Evolutionary conservation across 2,888 invertebrate genomes (phyloP), one percentile per base, ranked within the genome.

Genomic region (Enchytraeus crypticus): DNA sequence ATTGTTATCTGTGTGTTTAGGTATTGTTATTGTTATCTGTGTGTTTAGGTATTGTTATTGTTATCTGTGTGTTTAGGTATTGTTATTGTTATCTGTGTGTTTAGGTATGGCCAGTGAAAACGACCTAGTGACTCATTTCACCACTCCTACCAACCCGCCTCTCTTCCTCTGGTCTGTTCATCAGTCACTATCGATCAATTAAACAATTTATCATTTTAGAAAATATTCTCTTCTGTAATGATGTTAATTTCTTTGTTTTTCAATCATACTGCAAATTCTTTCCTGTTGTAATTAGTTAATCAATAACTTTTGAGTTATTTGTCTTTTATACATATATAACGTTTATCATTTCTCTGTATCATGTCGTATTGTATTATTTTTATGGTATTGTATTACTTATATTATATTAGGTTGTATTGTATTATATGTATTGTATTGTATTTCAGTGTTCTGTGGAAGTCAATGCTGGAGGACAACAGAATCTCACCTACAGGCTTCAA

Each of bases 401-500:
- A 27, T 57, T 45, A 11, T 32, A 21, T 33, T 51, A 43, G 33
- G 18, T 11, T 21, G 11, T 23, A 21, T 27, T 51, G 32, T 21
- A 32, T 34, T 21, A 45, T 5, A 23, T 56, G 32, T 14, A 30
- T 59, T 32, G 45, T 43, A 46, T 43, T 60, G 5, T 29, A 18
- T 29, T 56, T 8, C 38, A 78, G 78, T 75, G 83, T 96, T 30
- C 81, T 96, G 2, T 96, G 92, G 88, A 95, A 95, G 80, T 92
- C 92, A 86, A 86, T 95, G 69, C 84, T 93, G 71, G 95, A 96
- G 77, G 92, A 91, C 0, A 92, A 92, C 74, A 85, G 89, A 69
- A 90, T 96, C 53, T 90, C 88, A 71, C 89, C 92, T 0, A 91
- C 92, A 59, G 93, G 92, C n/a, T 93, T 92, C 79, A 92, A 92